phyloP scores from a whole-genome alignment of 2,113 vertebrate species.

The Bos taurus region ARS-UCD2.0 NC_037328.1:61485501-61486000 shows the following conservation, averaged over 20 bases:
- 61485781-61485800: not conserved
- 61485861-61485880: not conserved
- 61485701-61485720: not conserved
- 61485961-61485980: not conserved
- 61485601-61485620: not conserved
- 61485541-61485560: not conserved
- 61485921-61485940: not conserved
- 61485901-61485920: not conserved
- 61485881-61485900: not conserved
- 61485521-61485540: not conserved
- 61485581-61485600: not conserved
- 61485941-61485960: not conserved
- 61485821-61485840: not conserved
- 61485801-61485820: not conserved
- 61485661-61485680: not conserved
- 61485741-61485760: constrained; percentile 7
- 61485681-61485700: not conserved
- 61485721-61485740: not conserved
- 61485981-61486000: not conserved
- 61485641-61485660: not conserved
- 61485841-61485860: not conserved
- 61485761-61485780: not conserved
- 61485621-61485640: not conserved
- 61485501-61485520: not conserved
- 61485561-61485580: not conserved